Percentiles rank a stretch among this genome's conserved stretches.
These are phyloP conservation scores for Lerema accius DNA, from an alignment of 1,140 invertebrate genomes.

Conservation along the genomic window DNA sequence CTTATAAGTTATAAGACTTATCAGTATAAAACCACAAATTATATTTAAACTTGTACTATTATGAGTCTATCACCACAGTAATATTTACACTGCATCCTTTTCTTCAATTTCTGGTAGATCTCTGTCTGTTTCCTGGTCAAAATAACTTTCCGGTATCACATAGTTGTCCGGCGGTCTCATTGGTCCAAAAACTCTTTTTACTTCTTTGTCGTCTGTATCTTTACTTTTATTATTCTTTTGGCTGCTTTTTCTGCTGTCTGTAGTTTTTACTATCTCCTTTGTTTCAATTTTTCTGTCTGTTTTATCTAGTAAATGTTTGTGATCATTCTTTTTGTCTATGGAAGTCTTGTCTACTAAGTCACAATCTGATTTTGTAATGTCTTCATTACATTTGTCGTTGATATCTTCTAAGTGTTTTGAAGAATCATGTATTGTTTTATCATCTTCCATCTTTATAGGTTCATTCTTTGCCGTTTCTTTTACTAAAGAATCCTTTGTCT, in stretches of 20 bases:
- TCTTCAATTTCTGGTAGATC: conserved; percentile 77
- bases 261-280: conserved; percentile 17
- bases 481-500: conserved; percentile 11
- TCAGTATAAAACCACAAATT: not conserved
- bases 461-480: conserved; percentile 24
- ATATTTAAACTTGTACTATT: not conserved
- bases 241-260: conserved; percentile 25
- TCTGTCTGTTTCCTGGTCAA: conserved; percentile 70
- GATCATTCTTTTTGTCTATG: not conserved
- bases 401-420: conserved; percentile 31
- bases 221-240: conserved; percentile 9
- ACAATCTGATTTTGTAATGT: conserved; percentile 20
- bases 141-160: conserved; percentile 74
- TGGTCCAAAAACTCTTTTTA: conserved; percentile 66
- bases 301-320: not conserved
- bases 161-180: conserved; percentile 79
- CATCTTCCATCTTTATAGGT: not conserved
- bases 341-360: not conserved
- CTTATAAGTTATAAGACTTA: too few relatives aligned
- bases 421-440: conserved; percentile 17
- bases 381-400: conserved; percentile 7
- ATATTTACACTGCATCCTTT: conserved; percentile 37
- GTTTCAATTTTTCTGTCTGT: too few relatives aligned
- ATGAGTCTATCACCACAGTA: not conserved
- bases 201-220: conserved; percentile 32